These are phyloP conservation scores for Drosophila colorata DNA, from an alignment of 2,888 invertebrate genomes.

Conservation along the genomic window DNA sequence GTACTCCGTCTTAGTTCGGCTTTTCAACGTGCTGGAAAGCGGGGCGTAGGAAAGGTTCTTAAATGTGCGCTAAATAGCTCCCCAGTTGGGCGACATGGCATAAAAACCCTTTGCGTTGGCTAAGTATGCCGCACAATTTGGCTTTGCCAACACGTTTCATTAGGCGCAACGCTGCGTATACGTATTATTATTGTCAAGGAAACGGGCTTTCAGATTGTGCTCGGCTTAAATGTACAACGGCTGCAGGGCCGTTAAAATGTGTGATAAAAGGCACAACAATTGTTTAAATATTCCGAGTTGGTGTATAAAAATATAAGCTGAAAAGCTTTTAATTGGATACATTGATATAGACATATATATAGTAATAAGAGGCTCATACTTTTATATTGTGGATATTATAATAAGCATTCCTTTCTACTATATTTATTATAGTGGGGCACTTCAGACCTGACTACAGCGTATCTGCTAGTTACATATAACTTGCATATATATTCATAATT, in stretches of 20 bases:
- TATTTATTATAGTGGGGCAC: too few relatives aligned
- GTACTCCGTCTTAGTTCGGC: constrained; percentile 58
- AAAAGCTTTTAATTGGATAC: too few relatives aligned
- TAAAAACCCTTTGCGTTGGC: constrained; percentile 40
- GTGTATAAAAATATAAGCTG: neutral
- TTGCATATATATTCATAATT: too few relatives aligned
- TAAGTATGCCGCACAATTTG: constrained; percentile 62
- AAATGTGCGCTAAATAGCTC: constrained; percentile 64
- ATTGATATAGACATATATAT: too few relatives aligned
- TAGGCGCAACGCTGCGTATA: constrained; percentile 60
- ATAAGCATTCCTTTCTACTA: too few relatives aligned
- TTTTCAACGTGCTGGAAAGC: constrained; percentile 23
- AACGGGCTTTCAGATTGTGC: neutral
- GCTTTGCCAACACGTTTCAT: constrained; percentile 69
- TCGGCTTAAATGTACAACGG: constrained; percentile 5
- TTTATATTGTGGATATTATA: too few relatives aligned
- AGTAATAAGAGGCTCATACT: too few relatives aligned
- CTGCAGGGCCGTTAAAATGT: constrained; percentile 7
- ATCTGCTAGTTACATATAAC: neutral
- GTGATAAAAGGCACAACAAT: neutral
- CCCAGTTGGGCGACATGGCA: constrained; percentile 36
- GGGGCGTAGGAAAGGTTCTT: constrained; percentile 16
- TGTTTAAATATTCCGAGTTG: neutral
- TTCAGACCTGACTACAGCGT: neutral
- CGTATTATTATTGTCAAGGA: constrained; percentile 29